Evolutionary conservation across 2,888 invertebrate species (phyloP), one percentile per base, ranked within the genome.

Genomic region (Eulithis testata): DNA sequence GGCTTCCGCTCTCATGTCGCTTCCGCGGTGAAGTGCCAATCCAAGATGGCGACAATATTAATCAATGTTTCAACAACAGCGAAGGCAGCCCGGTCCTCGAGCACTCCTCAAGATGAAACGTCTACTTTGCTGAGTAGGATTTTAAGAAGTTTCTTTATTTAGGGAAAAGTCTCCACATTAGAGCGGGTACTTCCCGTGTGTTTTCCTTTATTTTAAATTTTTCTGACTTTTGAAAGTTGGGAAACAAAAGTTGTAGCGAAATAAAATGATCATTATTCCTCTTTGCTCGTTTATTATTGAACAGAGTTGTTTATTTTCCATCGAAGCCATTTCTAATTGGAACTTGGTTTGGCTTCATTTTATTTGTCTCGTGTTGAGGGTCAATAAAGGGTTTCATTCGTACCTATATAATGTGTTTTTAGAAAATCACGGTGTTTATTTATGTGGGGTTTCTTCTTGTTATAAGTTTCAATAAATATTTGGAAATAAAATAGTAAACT

Each of bases 31-130:
- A 79, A 91, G 91, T 76, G 86, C 81, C 84, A 85, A 87, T 86
- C 86, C 87, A 88, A 88, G 76, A 89, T 88, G 92, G 91, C 91
- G 88, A 92, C 93, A 93, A 93, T 92, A 93, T 93, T 93, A 93
- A 93, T 93, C 93, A 93, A 93, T 93, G 89, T 93, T 93, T 93
- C 93, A 93, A 93, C 91, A 93, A 93, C 84, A 93, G 86, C 85
- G 43, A 45, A 60, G 60, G 37, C 37, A 85, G 83, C 83, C 21
- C 71, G 76, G 80, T 76, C 75, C 72, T 78, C 69, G 78, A 86
- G 87, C 73, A 72, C 84, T 83, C 73, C 86, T 90, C 76, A 83
- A 88, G 84, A 88, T 80, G 86, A 87, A 80, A 86, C 86, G 79
- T 76, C 85, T 85, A 86, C 89, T 87, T 79, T 77, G 78, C 81